Base-by-base conservation (phyloP, 2,888 invertebrate species). In the Acanthoscelides obtectus region DNA sequence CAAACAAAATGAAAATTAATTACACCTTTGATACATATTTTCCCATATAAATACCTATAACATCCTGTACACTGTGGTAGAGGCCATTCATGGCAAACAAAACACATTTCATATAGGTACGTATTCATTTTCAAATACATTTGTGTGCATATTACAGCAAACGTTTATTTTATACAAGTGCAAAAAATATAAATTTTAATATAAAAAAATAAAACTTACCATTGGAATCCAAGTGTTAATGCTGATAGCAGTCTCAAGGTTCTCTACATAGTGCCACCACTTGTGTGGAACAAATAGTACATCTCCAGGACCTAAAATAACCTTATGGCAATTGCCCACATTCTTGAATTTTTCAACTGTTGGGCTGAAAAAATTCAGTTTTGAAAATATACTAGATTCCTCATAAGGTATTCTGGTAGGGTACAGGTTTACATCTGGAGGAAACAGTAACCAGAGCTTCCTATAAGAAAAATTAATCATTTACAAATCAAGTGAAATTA, bases 261-360 rank as follows among this genome's bases (percentile, higher is more conserved):
- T 96, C 85, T 96, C 94, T 0, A 98, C 98, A 86, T 94, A 97
- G 87, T 98, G 98, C 98, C 98, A 99, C 98, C 98, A 99, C 74
- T 94, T 93, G 74, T 90, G 89, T 0, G 98, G 98, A 6, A 99
- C 93, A 80, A 94, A 90, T 63, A 99, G 86, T 0, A 96, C 93
- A 85, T 98, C 95, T 0, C 97, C 96, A 12, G 96, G 92, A 67
- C 91, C 87, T 69, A 98, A 85, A 70, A 90, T 89, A 27, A 96
- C 89, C 75, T 90, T 80, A 75, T 79, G 80, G 69, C 82, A 82
- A 72, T 80, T 77, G 27, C 70, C 73, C 68, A 82, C 71, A 67
- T 88, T 86, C 81, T 84, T 84, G 78, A 90, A 88, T 73, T 85
- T 85, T 25, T 87, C 84, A 70, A 86, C 75, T 79, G 66, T 71